Conservation (phyloP, 1,140 invertebrate genomes). For the Saccostrea glomerata region DNA sequence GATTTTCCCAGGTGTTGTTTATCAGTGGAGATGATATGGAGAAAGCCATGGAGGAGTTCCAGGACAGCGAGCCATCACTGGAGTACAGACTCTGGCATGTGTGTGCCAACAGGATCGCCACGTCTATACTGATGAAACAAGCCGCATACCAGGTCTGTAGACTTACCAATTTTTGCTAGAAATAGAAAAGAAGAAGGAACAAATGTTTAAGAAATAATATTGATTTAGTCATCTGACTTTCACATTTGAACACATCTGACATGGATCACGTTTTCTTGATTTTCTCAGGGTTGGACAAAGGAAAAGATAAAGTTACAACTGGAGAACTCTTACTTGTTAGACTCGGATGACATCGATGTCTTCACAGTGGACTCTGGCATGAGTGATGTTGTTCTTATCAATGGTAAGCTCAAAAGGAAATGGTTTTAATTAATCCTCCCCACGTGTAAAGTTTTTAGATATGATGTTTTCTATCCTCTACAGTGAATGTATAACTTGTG, state of each 20-base stretch:
- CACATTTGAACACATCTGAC: background rate
- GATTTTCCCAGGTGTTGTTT: slow-evolving; percentile 62
- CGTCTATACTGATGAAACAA: slow-evolving; percentile 69
- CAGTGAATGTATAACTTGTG: no score
- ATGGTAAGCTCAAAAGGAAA: slow-evolving; percentile 60
- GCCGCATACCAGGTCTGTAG: slow-evolving; percentile 66
- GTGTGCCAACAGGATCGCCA: slow-evolving; percentile 71
- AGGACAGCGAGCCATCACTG: slow-evolving; percentile 66
- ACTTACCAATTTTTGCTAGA: background rate
- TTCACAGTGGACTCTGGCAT: slow-evolving; percentile 67
- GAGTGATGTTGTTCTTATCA: slow-evolving; percentile 72
- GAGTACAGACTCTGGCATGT: slow-evolving; percentile 74
- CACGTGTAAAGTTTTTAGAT: no score
- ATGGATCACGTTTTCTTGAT: background rate
- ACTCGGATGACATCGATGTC: slow-evolving; percentile 49
- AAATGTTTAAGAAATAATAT: background rate
- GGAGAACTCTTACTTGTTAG: slow-evolving; percentile 69
- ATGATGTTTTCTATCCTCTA: no score
- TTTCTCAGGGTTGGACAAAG: slow-evolving; percentile 69
- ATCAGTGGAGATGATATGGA: slow-evolving; percentile 70
- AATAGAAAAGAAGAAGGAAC: background rate
- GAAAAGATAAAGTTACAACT: slow-evolving; percentile 71
- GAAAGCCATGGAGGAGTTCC: slow-evolving; percentile 65
- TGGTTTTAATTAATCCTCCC: no score
- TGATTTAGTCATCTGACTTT: background rate